These are phyloP conservation scores for Ischnus inquisitorius DNA, from an alignment of 2,888 invertebrate species.

Conservation along the genomic window DNA sequence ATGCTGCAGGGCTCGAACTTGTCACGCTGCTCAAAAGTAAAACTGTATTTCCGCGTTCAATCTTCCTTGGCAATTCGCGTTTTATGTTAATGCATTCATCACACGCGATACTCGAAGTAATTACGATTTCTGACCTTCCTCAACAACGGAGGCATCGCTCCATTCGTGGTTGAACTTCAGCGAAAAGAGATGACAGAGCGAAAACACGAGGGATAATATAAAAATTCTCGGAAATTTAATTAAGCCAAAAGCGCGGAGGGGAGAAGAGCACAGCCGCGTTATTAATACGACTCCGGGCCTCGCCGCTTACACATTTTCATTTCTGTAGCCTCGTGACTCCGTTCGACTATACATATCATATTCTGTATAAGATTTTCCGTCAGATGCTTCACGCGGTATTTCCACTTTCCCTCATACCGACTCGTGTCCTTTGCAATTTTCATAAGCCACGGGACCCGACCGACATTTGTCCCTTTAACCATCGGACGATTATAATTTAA, in stretches of 20 bases:
- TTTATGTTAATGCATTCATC: conserved; percentile 63
- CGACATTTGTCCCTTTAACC: conserved; percentile 50
- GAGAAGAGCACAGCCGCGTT: conserved; percentile 73
- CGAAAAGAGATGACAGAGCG: conserved; percentile 66
- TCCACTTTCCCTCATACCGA: conserved; percentile 57
- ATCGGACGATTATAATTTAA: conserved; percentile 43
- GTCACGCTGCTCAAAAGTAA: conserved; percentile 13
- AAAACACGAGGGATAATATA: conserved; percentile 76
- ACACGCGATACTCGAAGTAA: conserved; percentile 15
- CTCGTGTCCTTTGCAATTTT: conserved; percentile 69
- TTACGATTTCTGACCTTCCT: conserved; percentile 30
- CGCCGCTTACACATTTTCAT: conserved; percentile 79
- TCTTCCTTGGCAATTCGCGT: not conserved
- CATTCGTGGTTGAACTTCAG: conserved; percentile 44
- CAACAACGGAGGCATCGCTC: conserved; percentile 26
- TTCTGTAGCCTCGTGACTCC: conserved; percentile 69
- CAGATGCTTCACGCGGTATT: conserved; percentile 51
- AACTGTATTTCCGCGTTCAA: not conserved
- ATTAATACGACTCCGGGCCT: conserved; percentile 81
- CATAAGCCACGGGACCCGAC: conserved; percentile 64
- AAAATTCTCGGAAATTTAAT: conserved; percentile 82
- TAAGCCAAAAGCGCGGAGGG: conserved; percentile 74
- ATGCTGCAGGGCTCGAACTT: conserved; percentile 55
- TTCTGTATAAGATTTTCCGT: conserved; percentile 39
- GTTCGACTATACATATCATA: conserved; percentile 35